phyloP scores from a whole-genome alignment of 2,797 vertebrate genomes.

The Brotula barbata region DNA sequence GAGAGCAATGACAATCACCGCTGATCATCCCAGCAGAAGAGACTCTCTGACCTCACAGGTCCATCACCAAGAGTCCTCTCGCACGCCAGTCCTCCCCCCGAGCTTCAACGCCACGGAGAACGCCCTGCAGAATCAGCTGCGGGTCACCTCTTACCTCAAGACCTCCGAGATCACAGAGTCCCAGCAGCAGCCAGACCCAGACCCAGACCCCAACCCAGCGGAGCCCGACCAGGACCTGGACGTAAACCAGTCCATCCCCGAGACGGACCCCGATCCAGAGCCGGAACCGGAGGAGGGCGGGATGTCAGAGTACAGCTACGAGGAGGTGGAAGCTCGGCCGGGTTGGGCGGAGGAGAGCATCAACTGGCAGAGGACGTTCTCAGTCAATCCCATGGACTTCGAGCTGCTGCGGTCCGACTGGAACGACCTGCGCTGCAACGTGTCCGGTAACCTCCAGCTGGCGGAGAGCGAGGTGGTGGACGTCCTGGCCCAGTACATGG shows the following conservation, averaged over 20 bases:
- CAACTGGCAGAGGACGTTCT: constrained; percentile 98
- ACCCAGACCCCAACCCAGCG: constrained; percentile 47
- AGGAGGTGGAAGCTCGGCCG: constrained; percentile 82
- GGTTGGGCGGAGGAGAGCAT: constrained; percentile 94
- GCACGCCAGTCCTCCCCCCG: neutral
- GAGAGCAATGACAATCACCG: neutral
- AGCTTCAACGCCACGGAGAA: constrained; percentile 75
- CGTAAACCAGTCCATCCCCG: constrained; percentile 56
- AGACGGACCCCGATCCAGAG: constrained; percentile 66
- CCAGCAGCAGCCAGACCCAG: constrained; percentile 75
- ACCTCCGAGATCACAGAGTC: constrained; percentile 81
- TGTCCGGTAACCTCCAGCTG: constrained; percentile 97
- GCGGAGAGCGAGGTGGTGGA: constrained; percentile 93
- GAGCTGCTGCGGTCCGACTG: constrained; percentile 96
- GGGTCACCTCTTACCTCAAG: constrained; percentile 87
- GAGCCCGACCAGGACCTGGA: constrained; percentile 47
- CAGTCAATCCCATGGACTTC: constrained; percentile 93
- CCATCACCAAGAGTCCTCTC: constrained; percentile 25
- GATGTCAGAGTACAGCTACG: constrained; percentile 85
- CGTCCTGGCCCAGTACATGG: constrained; percentile 96
- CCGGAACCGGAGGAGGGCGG: constrained; percentile 80
- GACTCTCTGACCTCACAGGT: constrained; percentile 24
- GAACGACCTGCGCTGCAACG: constrained; percentile 98
- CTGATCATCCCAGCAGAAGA: constrained; percentile 36
- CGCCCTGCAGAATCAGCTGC: constrained; percentile 40